These are phyloP conservation scores for Cyclura pinguis DNA, from an alignment of 2,797 vertebrate species.

Conservation along the genomic window DNA sequence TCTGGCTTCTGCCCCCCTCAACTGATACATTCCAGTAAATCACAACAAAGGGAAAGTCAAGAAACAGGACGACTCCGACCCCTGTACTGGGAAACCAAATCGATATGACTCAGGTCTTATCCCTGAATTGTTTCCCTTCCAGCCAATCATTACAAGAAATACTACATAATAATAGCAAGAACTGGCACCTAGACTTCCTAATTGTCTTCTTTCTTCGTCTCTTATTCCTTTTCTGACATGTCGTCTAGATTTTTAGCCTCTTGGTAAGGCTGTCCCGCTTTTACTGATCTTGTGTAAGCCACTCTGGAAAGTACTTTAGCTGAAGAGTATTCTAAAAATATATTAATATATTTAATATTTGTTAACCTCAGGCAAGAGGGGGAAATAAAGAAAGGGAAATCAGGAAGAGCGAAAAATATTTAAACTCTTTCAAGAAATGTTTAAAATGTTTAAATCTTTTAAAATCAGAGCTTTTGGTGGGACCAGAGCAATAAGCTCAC, in stretches of 20 bases:
- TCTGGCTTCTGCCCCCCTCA: not conserved
- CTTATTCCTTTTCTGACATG: not conserved
- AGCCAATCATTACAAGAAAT: not conserved
- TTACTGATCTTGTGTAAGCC: not conserved
- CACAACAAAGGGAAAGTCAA: not conserved
- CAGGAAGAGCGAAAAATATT: not conserved
- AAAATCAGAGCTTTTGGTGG: not conserved
- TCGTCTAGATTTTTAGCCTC: not conserved
- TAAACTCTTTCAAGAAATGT: too few species aligned
- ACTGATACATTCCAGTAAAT: not conserved
- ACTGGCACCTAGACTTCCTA: not conserved
- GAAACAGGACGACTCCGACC: not conserved
- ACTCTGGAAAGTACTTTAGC: not conserved
- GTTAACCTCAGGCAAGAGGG: too few species aligned
- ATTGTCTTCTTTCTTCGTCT: not conserved
- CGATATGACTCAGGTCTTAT: not conserved
- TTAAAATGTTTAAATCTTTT: too few species aligned
- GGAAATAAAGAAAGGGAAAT: not conserved
- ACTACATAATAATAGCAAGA: not conserved
- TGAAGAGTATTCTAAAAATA: not conserved
- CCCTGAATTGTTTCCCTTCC: not conserved
- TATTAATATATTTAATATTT: not conserved
- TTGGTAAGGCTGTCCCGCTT: not conserved
- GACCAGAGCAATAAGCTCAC: not conserved
- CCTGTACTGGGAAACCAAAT: not conserved